A percentile compares a stretch with the other conserved stretches of the same genome.
phyloP scores from a whole-genome alignment of 2,888 invertebrate species.

The Unio pictorum region DNA sequence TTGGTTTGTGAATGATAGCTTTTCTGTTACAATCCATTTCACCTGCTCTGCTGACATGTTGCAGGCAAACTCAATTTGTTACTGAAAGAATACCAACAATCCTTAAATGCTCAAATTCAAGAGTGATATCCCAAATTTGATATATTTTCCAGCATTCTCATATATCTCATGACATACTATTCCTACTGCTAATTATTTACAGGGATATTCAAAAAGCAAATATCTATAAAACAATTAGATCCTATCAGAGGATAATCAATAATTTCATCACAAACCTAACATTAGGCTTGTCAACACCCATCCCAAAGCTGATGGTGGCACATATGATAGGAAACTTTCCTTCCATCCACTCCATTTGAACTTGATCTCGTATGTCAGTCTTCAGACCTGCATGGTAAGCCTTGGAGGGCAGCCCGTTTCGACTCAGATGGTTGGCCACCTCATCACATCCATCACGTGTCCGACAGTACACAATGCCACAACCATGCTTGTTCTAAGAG shows the following conservation, averaged over 20 bases:
- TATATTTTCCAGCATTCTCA: too few species aligned
- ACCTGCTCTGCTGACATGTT: too few species aligned
- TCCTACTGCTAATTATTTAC: too few species aligned
- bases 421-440: conserved; percentile 83
- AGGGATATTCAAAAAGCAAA: too few species aligned
- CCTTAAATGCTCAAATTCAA: too few species aligned
- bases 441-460: conserved; percentile 92
- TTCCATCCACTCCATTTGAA: conserved; percentile 93
- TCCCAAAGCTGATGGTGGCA: conserved; percentile 98
- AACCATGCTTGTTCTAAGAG: conserved; percentile 72
- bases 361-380: conserved; percentile 79
- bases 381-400: conserved; percentile 88
- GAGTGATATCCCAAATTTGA: too few species aligned
- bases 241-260: neutral
- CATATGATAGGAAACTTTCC: conserved; percentile 92
- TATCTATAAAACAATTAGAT: too few species aligned
- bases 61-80: too few species aligned
- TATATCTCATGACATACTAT: too few species aligned
- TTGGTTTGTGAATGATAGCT: too few species aligned
- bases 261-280: conserved; percentile 78
- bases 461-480: conserved; percentile 95
- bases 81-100: too few species aligned
- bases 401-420: conserved; percentile 78
- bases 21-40: too few species aligned
- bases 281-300: conserved; percentile 97